Evolutionary conservation across 2,888 invertebrate genomes (phyloP).

Genomic region (Iselma pallidipennis): DNA sequence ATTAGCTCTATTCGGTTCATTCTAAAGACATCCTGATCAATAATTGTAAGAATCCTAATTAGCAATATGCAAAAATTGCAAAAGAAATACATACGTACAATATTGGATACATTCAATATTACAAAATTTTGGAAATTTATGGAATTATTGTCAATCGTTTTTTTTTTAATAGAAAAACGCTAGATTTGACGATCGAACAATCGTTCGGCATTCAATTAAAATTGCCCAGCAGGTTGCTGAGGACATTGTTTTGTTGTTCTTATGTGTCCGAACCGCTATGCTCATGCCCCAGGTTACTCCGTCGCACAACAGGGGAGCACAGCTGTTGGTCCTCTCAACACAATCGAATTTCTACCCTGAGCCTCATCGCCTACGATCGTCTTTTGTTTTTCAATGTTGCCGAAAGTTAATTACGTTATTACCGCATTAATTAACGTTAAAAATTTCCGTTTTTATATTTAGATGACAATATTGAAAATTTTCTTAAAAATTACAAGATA

Average conservation of each 20-base stretch:
- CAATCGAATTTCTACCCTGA: conserved; percentile 46
- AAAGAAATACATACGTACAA: too few relatives aligned
- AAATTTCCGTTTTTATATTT: not conserved
- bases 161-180: not conserved
- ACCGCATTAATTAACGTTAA: not conserved
- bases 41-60: not conserved
- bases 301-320: conserved; percentile 47
- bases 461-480: too few relatives aligned
- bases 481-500: too few relatives aligned
- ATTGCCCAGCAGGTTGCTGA: conserved; percentile 43
- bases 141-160: not conserved
- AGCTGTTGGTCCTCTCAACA: conserved; percentile 47
- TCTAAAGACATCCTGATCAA: not conserved
- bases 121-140: not conserved
- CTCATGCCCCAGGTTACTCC: conserved; percentile 44
- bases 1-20: not conserved
- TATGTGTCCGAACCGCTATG: conserved; percentile 40
- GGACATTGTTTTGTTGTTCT: conserved; percentile 50
- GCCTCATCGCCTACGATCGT: conserved; percentile 38
- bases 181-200: conserved; percentile 26
- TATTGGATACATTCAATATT: not conserved
- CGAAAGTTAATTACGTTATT: conserved; percentile 31
- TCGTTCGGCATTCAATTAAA: conserved; percentile 44
- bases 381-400: conserved; percentile 39
- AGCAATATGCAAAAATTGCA: too few relatives aligned